phyloP scores from a whole-genome alignment of 2,888 invertebrate species.

The Meteorus cinctellus region DNA sequence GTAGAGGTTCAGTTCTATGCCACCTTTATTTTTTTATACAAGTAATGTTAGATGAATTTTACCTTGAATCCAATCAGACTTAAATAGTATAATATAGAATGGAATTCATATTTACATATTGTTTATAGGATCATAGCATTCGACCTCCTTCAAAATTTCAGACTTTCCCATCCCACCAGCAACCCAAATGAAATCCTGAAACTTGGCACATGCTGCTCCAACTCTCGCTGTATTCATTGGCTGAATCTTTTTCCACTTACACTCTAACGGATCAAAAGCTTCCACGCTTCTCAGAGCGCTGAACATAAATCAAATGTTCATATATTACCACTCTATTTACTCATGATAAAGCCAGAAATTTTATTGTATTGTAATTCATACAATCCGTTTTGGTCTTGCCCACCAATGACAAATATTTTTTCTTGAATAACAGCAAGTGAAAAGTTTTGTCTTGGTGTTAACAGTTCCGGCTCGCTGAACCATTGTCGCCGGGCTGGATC shows the following conservation, averaged over 20 bases:
- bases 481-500: conserved; percentile 80
- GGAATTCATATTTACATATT: conserved; percentile 75
- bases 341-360: conserved; percentile 7
- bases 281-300: conserved; percentile 80
- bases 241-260: conserved; percentile 77
- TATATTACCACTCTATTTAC: not conserved
- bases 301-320: conserved; percentile 34
- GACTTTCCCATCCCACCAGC: conserved; percentile 82
- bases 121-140: conserved; percentile 79
- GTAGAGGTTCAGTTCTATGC: conserved; percentile 59
- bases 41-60: conserved; percentile 7
- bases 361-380: conserved; percentile 52
- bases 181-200: conserved; percentile 82
- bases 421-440: conserved; percentile 80
- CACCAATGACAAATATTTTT: conserved; percentile 83
- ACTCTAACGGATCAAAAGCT: conserved; percentile 76
- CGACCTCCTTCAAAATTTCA: conserved; percentile 78
- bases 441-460: conserved; percentile 80
- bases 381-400: conserved; percentile 79
- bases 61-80: too few relatives aligned
- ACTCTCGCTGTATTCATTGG: conserved; percentile 78
- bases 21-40: conserved; percentile 57
- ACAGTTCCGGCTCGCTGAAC: conserved; percentile 79
- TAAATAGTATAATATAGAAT: not conserved
- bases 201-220: conserved; percentile 79